Conservation (phyloP, 2,797 vertebrate genomes). For the Sus cebifrons region DNA sequence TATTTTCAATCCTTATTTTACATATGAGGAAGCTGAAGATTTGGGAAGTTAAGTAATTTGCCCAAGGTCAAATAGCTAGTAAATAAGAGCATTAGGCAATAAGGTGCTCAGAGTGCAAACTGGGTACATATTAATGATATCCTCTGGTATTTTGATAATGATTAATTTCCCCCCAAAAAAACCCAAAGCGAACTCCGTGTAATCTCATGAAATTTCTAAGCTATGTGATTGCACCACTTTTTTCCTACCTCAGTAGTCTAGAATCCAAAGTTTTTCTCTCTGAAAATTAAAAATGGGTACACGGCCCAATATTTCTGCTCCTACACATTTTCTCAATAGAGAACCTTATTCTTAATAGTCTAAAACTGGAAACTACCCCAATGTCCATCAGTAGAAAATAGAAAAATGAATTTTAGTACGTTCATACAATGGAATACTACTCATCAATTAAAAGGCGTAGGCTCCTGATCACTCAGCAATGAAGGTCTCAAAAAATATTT, state of each 20-base stretch:
- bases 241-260: not conserved
- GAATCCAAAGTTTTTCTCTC: not conserved
- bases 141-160: not conserved
- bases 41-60: not conserved
- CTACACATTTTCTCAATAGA: not conserved
- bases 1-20: not conserved
- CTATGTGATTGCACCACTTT: not conserved
- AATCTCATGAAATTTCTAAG: not conserved
- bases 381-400: not conserved
- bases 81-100: not conserved
- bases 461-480: not conserved
- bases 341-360: not conserved
- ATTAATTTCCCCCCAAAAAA: conserved; percentile 24
- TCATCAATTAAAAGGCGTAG: not conserved
- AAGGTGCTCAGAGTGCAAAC: not conserved
- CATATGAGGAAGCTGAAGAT: not conserved
- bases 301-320: not conserved
- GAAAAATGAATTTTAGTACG: not conserved
- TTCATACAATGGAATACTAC: not conserved
- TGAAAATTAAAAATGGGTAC: not conserved
- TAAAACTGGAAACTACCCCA: not conserved
- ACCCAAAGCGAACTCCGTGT: not conserved
- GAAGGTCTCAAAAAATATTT: not conserved
- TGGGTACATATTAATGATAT: not conserved
- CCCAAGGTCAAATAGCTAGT: not conserved